phyloP scores from a whole-genome alignment of 2,113 vertebrate species.

The Pungitius pungitius region DNA sequence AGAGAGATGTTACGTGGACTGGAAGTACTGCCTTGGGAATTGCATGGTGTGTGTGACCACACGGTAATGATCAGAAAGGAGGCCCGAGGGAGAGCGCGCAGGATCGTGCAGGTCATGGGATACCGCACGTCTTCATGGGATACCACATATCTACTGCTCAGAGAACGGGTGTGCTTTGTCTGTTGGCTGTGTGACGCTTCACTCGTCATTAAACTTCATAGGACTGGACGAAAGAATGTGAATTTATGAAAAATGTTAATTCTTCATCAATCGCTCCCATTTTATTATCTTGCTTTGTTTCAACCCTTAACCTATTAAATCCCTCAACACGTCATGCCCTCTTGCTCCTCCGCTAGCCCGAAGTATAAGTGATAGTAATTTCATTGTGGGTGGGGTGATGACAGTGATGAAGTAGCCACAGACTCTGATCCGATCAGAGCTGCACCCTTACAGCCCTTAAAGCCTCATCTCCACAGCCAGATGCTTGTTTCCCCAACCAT shows the following conservation, averaged over 20 bases:
- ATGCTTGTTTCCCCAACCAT: conserved; percentile 56
- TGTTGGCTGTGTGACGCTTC: conserved; percentile 9
- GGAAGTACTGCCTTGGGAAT: conserved; percentile 53
- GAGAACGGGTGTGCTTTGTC: conserved; percentile 32
- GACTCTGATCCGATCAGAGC: conserved; percentile 72
- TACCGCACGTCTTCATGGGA: too few species aligned
- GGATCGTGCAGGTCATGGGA: conserved; percentile 24
- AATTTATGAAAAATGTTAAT: too few species aligned
- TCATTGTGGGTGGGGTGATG: conserved; percentile 74
- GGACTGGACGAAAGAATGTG: too few species aligned
- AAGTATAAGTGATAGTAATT: conserved; percentile 66
- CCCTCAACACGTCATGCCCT: conserved; percentile 4
- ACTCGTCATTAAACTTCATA: neutral
- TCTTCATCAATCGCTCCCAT: neutral
- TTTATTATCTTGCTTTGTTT: neutral
- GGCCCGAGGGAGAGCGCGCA: conserved; percentile 34
- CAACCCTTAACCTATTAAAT: neutral
- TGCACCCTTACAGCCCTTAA: conserved; percentile 70
- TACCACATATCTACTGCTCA: conserved; percentile 15
- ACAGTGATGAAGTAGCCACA: conserved; percentile 77
- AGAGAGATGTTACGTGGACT: conserved; percentile 55
- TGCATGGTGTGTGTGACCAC: conserved; percentile 54
- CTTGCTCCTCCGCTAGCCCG: conserved; percentile 28
- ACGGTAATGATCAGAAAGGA: conserved; percentile 61
- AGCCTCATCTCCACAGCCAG: conserved; percentile 59